A percentile compares a stretch with the other conserved stretches of the same genome.
These are phyloP conservation scores for Elmis aenea DNA, from an alignment of 2,888 invertebrate genomes.

Conservation along the genomic window DNA sequence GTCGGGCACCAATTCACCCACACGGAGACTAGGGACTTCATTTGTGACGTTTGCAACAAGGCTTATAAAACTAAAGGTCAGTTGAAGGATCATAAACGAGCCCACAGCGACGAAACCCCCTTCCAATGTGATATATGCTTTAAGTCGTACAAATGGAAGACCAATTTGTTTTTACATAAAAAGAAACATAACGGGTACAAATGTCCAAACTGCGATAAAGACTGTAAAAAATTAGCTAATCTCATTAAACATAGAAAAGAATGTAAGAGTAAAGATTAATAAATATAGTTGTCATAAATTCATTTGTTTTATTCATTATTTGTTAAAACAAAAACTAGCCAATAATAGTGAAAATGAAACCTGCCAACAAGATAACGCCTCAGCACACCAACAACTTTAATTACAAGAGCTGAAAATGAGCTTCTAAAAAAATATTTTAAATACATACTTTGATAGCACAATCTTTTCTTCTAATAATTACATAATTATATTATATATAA, in stretches of 20 bases:
- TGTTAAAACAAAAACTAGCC: no score
- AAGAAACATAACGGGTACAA: constrained; percentile 33
- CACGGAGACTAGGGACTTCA: constrained; percentile 33
- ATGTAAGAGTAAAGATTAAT: constrained; percentile 12
- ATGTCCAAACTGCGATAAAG: constrained; percentile 23
- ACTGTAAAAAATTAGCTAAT: constrained; percentile 19
- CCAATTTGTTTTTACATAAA: constrained; percentile 37
- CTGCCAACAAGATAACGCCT: no score
- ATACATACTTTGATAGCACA: no score
- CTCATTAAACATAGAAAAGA: constrained; percentile 21
- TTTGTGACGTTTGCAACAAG: constrained; percentile 36
- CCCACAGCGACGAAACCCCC: constrained; percentile 31
- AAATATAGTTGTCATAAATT: no score
- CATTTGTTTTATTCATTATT: no score
- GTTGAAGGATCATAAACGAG: constrained; percentile 36
- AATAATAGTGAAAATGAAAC: no score
- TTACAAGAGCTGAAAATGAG: no score
- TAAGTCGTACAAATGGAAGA: constrained; percentile 40
- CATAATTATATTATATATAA: no score
- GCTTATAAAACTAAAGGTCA: constrained; percentile 38
- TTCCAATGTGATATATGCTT: constrained; percentile 37
- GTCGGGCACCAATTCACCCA: constrained; percentile 40
- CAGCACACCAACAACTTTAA: no score
- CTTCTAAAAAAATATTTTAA: no score
- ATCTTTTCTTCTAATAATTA: no score